Evolutionary conservation across 2,113 vertebrate species (phyloP), one percentile per base, ranked within the genome.

Genomic region (Megaceryle maxima): DNA sequence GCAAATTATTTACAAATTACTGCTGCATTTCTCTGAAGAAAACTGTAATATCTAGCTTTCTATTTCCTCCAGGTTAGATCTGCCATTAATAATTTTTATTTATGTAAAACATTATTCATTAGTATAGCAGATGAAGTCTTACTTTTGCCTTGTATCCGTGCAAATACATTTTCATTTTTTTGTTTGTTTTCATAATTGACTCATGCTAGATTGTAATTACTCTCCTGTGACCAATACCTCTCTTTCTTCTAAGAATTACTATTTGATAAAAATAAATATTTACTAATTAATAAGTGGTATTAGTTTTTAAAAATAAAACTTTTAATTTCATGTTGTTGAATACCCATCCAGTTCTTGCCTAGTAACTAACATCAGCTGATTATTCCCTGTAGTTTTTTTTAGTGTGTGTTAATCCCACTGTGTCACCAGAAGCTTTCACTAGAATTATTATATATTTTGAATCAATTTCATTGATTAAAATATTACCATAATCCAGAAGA

Each of bases 81-180:
- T 57, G n/a, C 83, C 53, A 76, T 74, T 66, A 75, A 39, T 69
- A 55, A 87, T 89, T 95, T 83, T 88, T 92, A 78, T 87, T 86
- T 96, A 78, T 53, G 43, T 89, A 75, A 43, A 88, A 74, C 73
- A 90, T 55, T 20, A 76, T 8, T 67, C 25, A 88, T 92, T 91
- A 18, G 10, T 13, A 37, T 9, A 63, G 11, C 39, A 55, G 13
- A 24, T 69, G 10, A 53, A 44, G 7, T 28, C 53, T 56, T 60
- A 13, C 4, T 56, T 85, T 62, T 68, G 16, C n/a, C 56, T 74
- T 69, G 6, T 43, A 25, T 53, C 29, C 11, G 16, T 11, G n/a
- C 33, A 83, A 59, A 64, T 43, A 14, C 25, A 16, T 48, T 43
- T 33, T 19, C 19, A 20, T 13, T 21, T 41, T 41, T 83, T 48